phyloP scores from a whole-genome alignment of 1,140 invertebrate genomes.

The Bilobella aurantiaca region DNA sequence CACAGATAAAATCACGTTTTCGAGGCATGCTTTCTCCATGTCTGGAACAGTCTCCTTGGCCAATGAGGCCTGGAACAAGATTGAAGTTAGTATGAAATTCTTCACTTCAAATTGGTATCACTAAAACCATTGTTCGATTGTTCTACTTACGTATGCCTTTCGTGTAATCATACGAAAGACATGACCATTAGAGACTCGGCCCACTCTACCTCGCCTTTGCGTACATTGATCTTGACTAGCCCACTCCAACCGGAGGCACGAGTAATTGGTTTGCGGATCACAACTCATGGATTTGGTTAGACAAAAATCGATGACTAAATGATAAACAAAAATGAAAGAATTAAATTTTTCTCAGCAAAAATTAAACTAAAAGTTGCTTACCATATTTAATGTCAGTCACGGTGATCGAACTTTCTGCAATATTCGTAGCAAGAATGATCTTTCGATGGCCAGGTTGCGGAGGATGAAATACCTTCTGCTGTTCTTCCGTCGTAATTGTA shows the following conservation, averaged over 20 bases:
- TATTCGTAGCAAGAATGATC: conserved; percentile 87
- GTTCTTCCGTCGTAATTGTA: conserved; percentile 54
- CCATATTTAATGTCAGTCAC: conserved; percentile 81
- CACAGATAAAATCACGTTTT: conserved; percentile 66
- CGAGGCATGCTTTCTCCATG: conserved; percentile 68
- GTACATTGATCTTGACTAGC: conserved; percentile 77
- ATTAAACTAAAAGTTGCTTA: conserved; percentile 10
- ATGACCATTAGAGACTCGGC: conserved; percentile 70
- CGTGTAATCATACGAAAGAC: conserved; percentile 73
- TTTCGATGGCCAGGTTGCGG: conserved; percentile 53
- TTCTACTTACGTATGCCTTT: conserved; percentile 51
- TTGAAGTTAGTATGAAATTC: not conserved
- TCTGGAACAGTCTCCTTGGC: conserved; percentile 55
- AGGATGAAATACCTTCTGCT: conserved; percentile 53
- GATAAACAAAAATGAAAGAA: conserved; percentile 26
- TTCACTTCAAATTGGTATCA: too few species aligned
- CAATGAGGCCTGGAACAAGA: not conserved
- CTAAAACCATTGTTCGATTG: too few species aligned
- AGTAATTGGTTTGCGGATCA: conserved; percentile 66
- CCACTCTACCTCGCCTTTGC: conserved; percentile 81
- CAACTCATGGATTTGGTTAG: conserved; percentile 69
- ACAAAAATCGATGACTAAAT: conserved; percentile 88
- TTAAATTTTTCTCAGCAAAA: not conserved
- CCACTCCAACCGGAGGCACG: conserved; percentile 68
- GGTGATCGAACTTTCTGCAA: conserved; percentile 93